Evolutionary conservation across 2,113 vertebrate species (phyloP).

Genomic region (Anarrhichthys ocellatus): DNA sequence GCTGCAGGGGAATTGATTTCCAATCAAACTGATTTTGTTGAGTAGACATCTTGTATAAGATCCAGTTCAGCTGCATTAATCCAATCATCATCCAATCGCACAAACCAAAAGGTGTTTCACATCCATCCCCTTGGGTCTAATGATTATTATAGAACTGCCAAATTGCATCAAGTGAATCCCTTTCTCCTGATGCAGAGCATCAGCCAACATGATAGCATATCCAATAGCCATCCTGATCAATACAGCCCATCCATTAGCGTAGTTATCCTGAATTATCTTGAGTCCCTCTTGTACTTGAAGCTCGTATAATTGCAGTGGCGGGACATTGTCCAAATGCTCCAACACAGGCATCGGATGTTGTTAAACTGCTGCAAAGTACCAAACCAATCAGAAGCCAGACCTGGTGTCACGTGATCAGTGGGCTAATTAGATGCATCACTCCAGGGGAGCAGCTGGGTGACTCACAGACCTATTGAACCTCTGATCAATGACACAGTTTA

Average conservation of each 20-base stretch:
- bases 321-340: constrained; percentile 6
- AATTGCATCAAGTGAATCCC: neutral
- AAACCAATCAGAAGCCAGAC: constrained; percentile 3
- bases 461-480: too few relatives aligned
- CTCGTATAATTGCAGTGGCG: neutral
- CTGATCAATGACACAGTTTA: too few relatives aligned
- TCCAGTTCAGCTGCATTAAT: constrained; percentile 10
- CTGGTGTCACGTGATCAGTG: too few relatives aligned
- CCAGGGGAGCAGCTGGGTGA: too few relatives aligned
- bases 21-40: constrained; percentile 18
- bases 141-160: neutral
- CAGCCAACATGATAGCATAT: neutral
- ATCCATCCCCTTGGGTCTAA: neutral
- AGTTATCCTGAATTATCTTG: neutral
- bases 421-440: too few relatives aligned
- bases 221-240: neutral
- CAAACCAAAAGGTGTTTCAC: neutral
- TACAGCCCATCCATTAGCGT: neutral
- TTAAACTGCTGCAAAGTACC: constrained; percentile 13
- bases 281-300: neutral
- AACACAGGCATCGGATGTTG: constrained; percentile 7
- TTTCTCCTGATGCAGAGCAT: neutral
- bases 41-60: constrained; percentile 7
- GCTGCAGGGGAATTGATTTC: constrained; percentile 4
- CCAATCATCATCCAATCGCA: neutral